A percentile compares a stretch with the other conserved stretches of the same genome.
These are phyloP conservation scores for Noctuana brunneofusca DNA, from an alignment of 2,888 invertebrate genomes.

Conservation along the genomic window DNA sequence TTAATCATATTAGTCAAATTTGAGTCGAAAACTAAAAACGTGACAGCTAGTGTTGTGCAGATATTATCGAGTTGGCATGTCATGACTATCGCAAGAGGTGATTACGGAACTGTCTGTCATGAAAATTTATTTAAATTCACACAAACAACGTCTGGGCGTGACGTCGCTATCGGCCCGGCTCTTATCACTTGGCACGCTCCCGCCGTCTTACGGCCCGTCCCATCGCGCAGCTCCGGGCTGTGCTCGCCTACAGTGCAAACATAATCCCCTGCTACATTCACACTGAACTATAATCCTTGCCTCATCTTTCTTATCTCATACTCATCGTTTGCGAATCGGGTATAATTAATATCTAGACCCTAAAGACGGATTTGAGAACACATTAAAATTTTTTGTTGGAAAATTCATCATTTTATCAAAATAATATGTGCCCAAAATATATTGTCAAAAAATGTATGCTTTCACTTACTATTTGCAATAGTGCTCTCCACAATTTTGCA, in stretches of 20 bases:
- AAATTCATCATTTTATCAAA: not conserved
- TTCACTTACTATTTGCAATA: conserved; percentile 79
- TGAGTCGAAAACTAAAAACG: not conserved
- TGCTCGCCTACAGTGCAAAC: conserved; percentile 51
- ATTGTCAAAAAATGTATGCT: conserved; percentile 27
- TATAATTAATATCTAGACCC: not conserved
- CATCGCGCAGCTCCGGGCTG: conserved; percentile 61
- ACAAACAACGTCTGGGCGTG: conserved; percentile 83
- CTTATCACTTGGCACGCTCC: conserved; percentile 83
- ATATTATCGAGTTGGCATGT: conserved; percentile 64
- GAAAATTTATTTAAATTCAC: conserved; percentile 83
- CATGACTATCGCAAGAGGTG: conserved; percentile 75
- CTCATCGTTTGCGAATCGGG: not conserved
- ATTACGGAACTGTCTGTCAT: conserved; percentile 83
- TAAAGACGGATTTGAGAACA: not conserved
- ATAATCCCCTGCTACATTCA: conserved; percentile 52
- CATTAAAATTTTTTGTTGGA: not conserved
- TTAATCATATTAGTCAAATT: not conserved
- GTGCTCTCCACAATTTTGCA: conserved; percentile 76
- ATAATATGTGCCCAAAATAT: not conserved
- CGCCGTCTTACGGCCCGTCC: conserved; percentile 68
- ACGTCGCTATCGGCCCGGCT: conserved; percentile 82
- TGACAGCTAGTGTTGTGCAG: not conserved
- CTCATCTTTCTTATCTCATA: not conserved
- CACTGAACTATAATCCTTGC: conserved; percentile 9